Percentiles rank a stretch among this genome's conserved stretches.
phyloP scores from a whole-genome alignment of 2,113 vertebrate species.

The Albula glossodonta region DNA sequence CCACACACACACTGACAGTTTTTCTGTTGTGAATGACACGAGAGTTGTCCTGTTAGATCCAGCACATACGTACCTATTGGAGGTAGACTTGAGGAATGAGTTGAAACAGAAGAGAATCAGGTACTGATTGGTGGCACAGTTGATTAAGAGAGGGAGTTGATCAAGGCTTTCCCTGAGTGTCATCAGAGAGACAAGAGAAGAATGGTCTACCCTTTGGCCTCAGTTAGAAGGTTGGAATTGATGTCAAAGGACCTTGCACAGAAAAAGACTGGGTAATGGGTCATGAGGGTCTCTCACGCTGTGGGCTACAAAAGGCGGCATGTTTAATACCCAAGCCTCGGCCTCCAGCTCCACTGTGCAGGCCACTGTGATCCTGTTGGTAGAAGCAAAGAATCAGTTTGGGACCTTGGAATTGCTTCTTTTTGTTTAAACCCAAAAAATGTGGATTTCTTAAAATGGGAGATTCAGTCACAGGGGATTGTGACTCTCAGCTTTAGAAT shows the following conservation, averaged over 20 bases:
- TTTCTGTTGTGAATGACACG: neutral
- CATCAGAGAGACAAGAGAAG: neutral
- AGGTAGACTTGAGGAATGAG: neutral
- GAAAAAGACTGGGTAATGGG: constrained; percentile 63
- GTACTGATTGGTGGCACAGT: neutral
- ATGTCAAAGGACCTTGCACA: constrained; percentile 60
- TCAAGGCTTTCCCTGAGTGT: neutral
- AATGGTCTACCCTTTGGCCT: constrained; percentile 7
- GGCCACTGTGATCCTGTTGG: neutral
- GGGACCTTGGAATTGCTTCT: neutral
- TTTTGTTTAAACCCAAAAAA: neutral
- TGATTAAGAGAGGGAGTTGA: neutral
- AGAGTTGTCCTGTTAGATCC: neutral
- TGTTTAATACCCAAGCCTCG: constrained; percentile 37
- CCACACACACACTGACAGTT: neutral
- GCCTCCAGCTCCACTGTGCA: constrained; percentile 37
- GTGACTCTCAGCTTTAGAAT: neutral
- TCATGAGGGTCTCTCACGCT: constrained; percentile 54
- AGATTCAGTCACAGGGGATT: neutral
- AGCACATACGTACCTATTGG: neutral
- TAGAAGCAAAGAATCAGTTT: neutral
- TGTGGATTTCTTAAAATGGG: neutral
- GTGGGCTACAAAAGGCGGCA: constrained; percentile 52
- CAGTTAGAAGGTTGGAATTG: constrained; percentile 56
- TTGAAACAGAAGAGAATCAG: neutral